These are phyloP conservation scores for Loripinus fragilis DNA, from an alignment of 2,888 invertebrate genomes.

Conservation along the genomic window DNA sequence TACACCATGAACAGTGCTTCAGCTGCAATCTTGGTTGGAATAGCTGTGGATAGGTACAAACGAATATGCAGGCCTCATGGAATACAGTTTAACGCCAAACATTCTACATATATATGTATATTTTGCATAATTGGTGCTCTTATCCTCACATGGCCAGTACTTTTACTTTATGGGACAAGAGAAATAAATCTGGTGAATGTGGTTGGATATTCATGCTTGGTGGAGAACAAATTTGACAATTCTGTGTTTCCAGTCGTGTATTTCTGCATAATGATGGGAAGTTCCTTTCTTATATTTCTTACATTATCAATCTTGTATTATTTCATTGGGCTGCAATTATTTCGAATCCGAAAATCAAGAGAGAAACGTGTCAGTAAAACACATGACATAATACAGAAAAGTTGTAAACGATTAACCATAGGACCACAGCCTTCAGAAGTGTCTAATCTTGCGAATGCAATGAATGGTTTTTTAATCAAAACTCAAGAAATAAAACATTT, in stretches of 20 bases:
- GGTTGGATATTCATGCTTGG: slow-evolving; percentile 46
- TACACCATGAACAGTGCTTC: slow-evolving; percentile 66
- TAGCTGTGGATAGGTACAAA: slow-evolving; percentile 67
- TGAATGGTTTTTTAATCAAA: too few species aligned
- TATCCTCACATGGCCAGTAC: slow-evolving; percentile 62
- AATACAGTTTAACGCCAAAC: slow-evolving; percentile 57
- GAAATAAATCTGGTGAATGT: slow-evolving; percentile 27
- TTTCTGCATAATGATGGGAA: slow-evolving; percentile 50
- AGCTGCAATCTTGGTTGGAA: slow-evolving; percentile 64
- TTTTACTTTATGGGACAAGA: slow-evolving; percentile 69
- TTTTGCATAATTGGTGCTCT: slow-evolving; percentile 51
- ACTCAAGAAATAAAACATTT: too few species aligned
- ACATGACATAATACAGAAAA: slow-evolving; percentile 32
- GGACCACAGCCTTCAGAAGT: too few species aligned
- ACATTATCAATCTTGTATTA: slow-evolving; percentile 57
- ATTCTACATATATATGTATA: slow-evolving; percentile 63
- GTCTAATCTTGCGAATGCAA: too few species aligned
- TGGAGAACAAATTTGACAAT: slow-evolving; percentile 51
- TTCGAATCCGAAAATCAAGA: slow-evolving; percentile 45
- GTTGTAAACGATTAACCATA: too few species aligned
- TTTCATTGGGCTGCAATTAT: slow-evolving; percentile 55
- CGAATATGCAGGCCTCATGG: slow-evolving; percentile 68
- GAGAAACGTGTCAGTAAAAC: slow-evolving; percentile 31
- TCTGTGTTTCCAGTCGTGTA: slow-evolving; percentile 55
- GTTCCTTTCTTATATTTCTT: slow-evolving; percentile 55